Percentiles rank a stretch among this genome's conserved stretches.
These are phyloP conservation scores for Chelonia mydas DNA, from an alignment of 2,797 vertebrate species.

Conservation along the genomic window DNA sequence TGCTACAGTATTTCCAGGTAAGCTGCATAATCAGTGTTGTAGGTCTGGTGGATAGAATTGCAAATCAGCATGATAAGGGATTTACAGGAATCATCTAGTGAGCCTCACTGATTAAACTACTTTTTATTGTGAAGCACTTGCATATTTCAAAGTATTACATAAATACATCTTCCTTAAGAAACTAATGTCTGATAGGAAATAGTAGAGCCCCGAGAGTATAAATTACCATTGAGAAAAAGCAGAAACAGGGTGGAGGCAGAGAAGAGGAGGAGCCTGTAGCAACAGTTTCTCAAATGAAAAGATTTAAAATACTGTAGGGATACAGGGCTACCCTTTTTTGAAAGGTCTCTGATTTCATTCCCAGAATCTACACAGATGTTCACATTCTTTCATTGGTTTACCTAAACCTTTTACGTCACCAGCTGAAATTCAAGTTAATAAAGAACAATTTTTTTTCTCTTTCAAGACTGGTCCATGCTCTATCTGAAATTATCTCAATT, in stretches of 20 bases:
- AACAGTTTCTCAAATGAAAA: background rate
- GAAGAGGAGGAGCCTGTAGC: background rate
- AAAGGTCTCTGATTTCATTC: background rate
- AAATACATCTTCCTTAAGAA: background rate
- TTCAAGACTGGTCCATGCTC: no score
- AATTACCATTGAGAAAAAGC: background rate
- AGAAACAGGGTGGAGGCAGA: background rate
- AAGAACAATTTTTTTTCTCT: no score
- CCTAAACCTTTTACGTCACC: background rate
- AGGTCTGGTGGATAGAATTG: background rate
- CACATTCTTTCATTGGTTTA: background rate
- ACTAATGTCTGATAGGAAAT: background rate
- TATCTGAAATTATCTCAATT: no score
- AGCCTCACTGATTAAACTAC: background rate
- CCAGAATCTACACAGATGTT: background rate
- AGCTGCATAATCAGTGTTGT: fast-evolving
- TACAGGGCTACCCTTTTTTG: background rate
- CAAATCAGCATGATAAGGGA: background rate
- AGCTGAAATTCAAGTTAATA: background rate
- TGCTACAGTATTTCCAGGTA: background rate
- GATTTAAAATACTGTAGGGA: background rate
- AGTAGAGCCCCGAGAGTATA: background rate
- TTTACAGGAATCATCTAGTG: background rate
- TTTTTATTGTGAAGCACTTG: background rate
- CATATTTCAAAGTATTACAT: background rate